Conservation (phyloP, 2,888 invertebrate genomes). For the Artemia sp. region DNA sequence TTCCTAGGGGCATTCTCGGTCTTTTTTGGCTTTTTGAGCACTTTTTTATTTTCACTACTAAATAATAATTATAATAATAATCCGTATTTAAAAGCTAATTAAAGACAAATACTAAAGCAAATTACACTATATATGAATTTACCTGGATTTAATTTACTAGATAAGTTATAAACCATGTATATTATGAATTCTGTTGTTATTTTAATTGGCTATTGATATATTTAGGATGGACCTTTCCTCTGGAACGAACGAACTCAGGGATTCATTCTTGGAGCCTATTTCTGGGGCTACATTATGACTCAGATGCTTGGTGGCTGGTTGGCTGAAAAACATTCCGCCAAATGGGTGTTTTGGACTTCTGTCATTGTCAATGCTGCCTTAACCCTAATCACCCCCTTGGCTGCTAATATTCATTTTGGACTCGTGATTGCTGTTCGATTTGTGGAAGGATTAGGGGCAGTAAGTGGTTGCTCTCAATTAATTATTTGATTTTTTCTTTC, state of each 20-base stretch:
- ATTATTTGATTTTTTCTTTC: neutral
- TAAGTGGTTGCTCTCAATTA: slow-evolving; percentile 30
- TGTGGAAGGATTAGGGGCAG: slow-evolving; percentile 59
- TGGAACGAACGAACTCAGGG: slow-evolving; percentile 60
- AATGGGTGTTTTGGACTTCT: slow-evolving; percentile 69
- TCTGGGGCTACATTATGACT: slow-evolving; percentile 68
- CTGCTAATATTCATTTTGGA: slow-evolving; percentile 48
- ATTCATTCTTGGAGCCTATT: slow-evolving; percentile 59
- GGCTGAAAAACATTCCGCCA: slow-evolving; percentile 66
- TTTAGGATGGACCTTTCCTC: slow-evolving; percentile 51
- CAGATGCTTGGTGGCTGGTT: slow-evolving; percentile 58
- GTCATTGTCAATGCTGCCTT: slow-evolving; percentile 56
- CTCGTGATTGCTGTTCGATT: slow-evolving; percentile 49
- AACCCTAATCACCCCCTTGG: slow-evolving; percentile 55
- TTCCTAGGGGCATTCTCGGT: too few species aligned
- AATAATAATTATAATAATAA: too few species aligned
- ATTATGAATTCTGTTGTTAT: too few species aligned
- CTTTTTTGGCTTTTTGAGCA: too few species aligned
- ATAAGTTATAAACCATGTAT: too few species aligned
- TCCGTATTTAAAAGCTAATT: too few species aligned
- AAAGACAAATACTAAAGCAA: too few species aligned
- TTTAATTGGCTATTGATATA: slow-evolving; percentile 29
- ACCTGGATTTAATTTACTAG: too few species aligned
- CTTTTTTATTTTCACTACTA: too few species aligned
- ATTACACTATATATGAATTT: too few species aligned